Conservation (phyloP, 1,140 invertebrate species). For the Calliphora vicina region DNA sequence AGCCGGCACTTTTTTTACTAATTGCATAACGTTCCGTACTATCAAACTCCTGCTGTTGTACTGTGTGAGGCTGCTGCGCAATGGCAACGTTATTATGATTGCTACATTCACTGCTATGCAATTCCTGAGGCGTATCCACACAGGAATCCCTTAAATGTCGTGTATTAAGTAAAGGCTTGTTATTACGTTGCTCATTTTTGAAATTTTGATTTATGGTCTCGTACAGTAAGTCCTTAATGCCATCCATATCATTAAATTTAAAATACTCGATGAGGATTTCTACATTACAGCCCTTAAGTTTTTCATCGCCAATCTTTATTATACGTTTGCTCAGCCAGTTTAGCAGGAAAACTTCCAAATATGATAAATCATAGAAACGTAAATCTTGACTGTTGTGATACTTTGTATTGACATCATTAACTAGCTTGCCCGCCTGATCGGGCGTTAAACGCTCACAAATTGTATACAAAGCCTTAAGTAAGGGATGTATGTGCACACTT, state of each 20-base stretch:
- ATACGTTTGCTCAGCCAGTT: slow-evolving; percentile 50
- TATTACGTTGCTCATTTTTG: background rate
- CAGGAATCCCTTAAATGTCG: background rate
- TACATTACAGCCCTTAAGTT: slow-evolving; percentile 45
- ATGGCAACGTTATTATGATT: background rate
- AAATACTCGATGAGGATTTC: slow-evolving; percentile 54
- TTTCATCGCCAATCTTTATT: slow-evolving; percentile 47
- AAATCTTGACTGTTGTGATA: slow-evolving; percentile 41
- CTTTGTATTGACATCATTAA: slow-evolving; percentile 43
- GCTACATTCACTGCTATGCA: background rate
- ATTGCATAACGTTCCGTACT: slow-evolving; percentile 39
- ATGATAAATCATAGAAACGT: slow-evolving; percentile 50
- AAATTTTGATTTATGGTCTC: slow-evolving; percentile 47
- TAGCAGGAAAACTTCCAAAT: slow-evolving; percentile 56
- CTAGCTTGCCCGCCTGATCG: slow-evolving; percentile 47
- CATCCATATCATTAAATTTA: slow-evolving; percentile 51
- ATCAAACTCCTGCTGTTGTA: background rate
- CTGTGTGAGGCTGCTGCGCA: background rate
- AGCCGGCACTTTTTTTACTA: slow-evolving; percentile 46
- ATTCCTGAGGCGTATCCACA: background rate
- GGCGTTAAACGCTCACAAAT: slow-evolving; percentile 53
- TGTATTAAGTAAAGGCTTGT: background rate
- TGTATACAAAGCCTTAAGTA: slow-evolving; percentile 52
- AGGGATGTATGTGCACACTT: slow-evolving; percentile 51
- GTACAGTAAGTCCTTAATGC: slow-evolving; percentile 43